A percentile compares a stretch with the other conserved stretches of the same genome.
Evolutionary conservation across 2,113 vertebrate species (phyloP).

Genomic region (Peromyscus californicus): DNA sequence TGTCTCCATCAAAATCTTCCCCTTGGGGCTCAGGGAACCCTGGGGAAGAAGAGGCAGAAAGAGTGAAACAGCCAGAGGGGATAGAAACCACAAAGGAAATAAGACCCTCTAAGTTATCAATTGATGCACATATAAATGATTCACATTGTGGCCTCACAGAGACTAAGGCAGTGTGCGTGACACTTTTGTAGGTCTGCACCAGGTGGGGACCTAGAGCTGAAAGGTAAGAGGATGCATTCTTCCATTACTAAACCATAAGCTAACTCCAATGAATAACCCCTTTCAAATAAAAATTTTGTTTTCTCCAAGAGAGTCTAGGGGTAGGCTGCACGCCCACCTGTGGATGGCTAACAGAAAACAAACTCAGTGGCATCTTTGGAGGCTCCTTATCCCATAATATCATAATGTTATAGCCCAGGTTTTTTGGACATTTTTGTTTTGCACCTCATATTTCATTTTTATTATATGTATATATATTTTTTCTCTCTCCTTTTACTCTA

Average conservation of each 20-base stretch:
- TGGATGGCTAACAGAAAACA: not conserved
- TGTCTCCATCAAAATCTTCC: not conserved
- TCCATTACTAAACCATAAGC: not conserved
- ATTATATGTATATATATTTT: not conserved
- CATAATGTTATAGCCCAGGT: not conserved
- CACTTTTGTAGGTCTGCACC: not conserved
- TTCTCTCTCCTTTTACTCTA: not conserved
- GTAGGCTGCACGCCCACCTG: not conserved
- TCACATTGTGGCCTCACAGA: not conserved
- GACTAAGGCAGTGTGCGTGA: not conserved
- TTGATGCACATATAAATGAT: too few species aligned
- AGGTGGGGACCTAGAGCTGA: not conserved
- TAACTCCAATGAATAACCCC: not conserved
- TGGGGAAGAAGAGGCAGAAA: not conserved
- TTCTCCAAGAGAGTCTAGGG: not conserved
- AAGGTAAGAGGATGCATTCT: not conserved
- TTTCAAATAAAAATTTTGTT: not conserved
- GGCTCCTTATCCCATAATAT: not conserved
- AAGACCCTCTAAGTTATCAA: not conserved
- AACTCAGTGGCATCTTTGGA: not conserved
- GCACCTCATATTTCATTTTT: not conserved
- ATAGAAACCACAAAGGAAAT: not conserved
- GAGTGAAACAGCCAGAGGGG: not conserved
- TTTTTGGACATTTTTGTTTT: not conserved
- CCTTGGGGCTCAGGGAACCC: not conserved